These are phyloP conservation scores for Tragopan temminckii DNA, from an alignment of 2,797 vertebrate genomes.

Conservation along the genomic window DNA sequence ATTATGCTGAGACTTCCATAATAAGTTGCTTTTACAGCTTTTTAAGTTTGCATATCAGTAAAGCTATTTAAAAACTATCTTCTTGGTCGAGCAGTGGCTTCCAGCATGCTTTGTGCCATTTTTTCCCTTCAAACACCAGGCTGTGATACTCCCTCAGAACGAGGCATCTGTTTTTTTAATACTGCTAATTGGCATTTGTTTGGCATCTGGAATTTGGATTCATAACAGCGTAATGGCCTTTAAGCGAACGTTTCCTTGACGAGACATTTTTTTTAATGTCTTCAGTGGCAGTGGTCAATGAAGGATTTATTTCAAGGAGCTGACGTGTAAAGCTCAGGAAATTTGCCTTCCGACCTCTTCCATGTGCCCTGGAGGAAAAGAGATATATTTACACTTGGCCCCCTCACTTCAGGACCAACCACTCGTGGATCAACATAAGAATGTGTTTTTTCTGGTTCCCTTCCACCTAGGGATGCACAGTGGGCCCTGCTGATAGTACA, in stretches of 20 bases:
- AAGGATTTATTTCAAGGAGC: conserved; percentile 4
- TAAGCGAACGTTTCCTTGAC: conserved; percentile 29
- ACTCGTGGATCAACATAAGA: background rate
- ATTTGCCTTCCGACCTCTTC: background rate
- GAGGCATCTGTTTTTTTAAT: conserved; percentile 66
- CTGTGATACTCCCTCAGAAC: conserved; percentile 44
- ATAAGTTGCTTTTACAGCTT: conserved; percentile 69
- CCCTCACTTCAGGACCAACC: background rate
- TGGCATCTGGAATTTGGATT: conserved; percentile 73
- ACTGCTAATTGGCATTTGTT: conserved; percentile 69
- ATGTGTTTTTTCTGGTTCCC: fast-evolving
- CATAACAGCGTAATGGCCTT: conserved; percentile 49
- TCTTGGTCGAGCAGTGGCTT: conserved; percentile 60
- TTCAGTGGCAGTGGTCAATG: background rate
- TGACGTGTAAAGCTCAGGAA: background rate
- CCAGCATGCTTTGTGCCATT: conserved; percentile 50
- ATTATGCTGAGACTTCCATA: conserved; percentile 72
- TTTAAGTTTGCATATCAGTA: conserved; percentile 55
- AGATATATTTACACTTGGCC: background rate
- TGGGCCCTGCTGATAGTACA: background rate
- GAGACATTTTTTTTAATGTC: background rate
- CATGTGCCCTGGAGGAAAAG: background rate
- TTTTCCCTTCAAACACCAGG: conserved; percentile 23
- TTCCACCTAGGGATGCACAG: background rate
- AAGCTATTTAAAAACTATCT: conserved; percentile 67